Percentiles rank a stretch among this genome's conserved stretches.
These are phyloP conservation scores for Caenorhabditis briggsae DNA, from an alignment of 1,140 invertebrate species.

Conservation along the genomic window DNA sequence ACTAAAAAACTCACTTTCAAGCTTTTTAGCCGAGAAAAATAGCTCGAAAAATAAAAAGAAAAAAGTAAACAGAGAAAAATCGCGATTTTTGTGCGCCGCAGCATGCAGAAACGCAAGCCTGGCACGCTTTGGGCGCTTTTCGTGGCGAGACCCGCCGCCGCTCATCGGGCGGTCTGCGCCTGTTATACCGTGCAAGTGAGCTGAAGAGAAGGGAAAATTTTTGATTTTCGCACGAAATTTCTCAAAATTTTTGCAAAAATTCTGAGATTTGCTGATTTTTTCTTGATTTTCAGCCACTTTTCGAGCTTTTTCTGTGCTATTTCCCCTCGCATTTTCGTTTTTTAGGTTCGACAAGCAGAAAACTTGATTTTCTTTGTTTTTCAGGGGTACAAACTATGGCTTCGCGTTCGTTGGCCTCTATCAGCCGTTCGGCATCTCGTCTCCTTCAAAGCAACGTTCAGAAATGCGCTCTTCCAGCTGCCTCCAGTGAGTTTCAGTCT, in stretches of 20 bases:
- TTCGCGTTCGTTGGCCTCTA: conserved; percentile 65
- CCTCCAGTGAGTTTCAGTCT: conserved; percentile 59
- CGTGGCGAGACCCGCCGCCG: conserved; percentile 32
- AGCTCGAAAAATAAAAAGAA: neutral
- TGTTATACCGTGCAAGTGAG: conserved; percentile 27
- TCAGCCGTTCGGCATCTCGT: conserved; percentile 66
- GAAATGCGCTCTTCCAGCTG: conserved; percentile 65
- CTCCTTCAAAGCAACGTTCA: conserved; percentile 68
- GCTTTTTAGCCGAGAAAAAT: neutral
- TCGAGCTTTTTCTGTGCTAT: neutral
- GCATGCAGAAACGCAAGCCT: neutral
- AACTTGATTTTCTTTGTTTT: neutral
- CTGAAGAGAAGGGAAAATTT: neutral
- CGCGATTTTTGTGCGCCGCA: conserved; percentile 23
- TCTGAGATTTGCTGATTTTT: neutral
- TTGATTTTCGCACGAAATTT: conserved; percentile 13
- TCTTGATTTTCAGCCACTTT: neutral
- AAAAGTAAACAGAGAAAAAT: neutral
- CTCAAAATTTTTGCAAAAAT: neutral
- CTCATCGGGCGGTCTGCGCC: conserved; percentile 49
- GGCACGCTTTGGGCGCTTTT: neutral
- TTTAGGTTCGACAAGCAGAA: neutral
- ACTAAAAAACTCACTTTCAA: neutral
- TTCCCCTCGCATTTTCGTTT: neutral
- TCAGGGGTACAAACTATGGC: conserved; percentile 68